These are phyloP conservation scores for Nephrotoma guestfalica DNA, from an alignment of 2,888 invertebrate species.

Conservation along the genomic window DNA sequence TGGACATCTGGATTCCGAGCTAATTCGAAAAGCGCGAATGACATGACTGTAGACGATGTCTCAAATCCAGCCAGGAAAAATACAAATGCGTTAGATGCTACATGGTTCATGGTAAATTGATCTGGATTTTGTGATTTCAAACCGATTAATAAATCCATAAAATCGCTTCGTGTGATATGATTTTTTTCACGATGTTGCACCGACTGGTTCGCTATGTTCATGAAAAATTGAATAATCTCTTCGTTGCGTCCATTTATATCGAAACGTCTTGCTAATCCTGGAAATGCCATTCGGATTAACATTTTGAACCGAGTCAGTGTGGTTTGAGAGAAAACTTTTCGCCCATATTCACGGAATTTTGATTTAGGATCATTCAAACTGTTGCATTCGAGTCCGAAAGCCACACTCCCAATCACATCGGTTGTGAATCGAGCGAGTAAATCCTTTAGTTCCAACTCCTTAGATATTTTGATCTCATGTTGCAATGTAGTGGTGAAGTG, in stretches of 20 bases:
- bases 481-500: not conserved
- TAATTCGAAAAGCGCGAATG: conserved; percentile 31
- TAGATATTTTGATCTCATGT: conserved; percentile 2
- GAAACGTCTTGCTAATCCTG: not conserved
- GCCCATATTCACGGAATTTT: conserved; percentile 22
- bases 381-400: conserved; percentile 34
- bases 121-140: conserved; percentile 24
- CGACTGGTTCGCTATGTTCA: conserved; percentile 27
- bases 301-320: not conserved
- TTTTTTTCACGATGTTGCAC: conserved; percentile 30
- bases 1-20: conserved; percentile 29
- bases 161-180: conserved; percentile 30
- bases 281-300: not conserved
- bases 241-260: conserved; percentile 11
- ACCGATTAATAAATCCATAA: conserved; percentile 38
- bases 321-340: conserved; percentile 11
- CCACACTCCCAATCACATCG: conserved; percentile 35
- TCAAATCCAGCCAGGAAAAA: conserved; percentile 35
- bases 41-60: conserved; percentile 29
- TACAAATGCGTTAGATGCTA: conserved; percentile 28
- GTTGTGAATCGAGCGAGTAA: conserved; percentile 31
- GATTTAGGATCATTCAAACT: conserved; percentile 27
- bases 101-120: conserved; percentile 18
- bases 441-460: conserved; percentile 29
- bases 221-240: conserved; percentile 21